Percentiles rank a stretch among this genome's conserved stretches.
Evolutionary conservation across 2,888 invertebrate species (phyloP).

Genomic region (Andrena trimmerana): DNA sequence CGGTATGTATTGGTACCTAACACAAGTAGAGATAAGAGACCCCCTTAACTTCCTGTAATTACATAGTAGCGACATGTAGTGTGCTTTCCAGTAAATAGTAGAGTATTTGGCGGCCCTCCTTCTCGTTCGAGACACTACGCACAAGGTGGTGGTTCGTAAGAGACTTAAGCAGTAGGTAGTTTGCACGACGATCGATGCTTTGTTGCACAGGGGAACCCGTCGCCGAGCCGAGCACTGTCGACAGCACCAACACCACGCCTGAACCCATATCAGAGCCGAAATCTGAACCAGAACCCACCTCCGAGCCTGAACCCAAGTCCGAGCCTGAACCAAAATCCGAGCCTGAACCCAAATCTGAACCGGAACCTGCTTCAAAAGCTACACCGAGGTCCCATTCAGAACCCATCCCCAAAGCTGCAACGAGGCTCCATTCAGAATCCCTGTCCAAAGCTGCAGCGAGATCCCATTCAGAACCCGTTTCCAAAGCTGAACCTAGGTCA

Average conservation of each 20-base stretch:
- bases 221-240: slow-evolving; percentile 80
- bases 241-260: slow-evolving; percentile 81
- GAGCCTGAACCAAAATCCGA: slow-evolving; percentile 83
- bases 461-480: slow-evolving; percentile 75
- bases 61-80: slow-evolving; percentile 62
- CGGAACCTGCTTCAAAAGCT: slow-evolving; percentile 82
- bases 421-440: slow-evolving; percentile 79
- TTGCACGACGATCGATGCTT: slow-evolving; percentile 83
- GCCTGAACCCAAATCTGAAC: slow-evolving; percentile 84
- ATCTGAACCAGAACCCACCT: slow-evolving; percentile 83
- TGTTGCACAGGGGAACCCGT: slow-evolving; percentile 84
- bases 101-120: slow-evolving; percentile 46
- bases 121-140: slow-evolving; percentile 71
- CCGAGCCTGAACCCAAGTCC: slow-evolving; percentile 80
- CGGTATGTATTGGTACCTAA: slow-evolving; percentile 59
- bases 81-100: slow-evolving; percentile 55
- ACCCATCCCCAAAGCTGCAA: slow-evolving; percentile 82
- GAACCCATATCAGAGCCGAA: slow-evolving; percentile 80
- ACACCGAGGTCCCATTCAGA: slow-evolving; percentile 82
- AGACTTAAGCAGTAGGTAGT: slow-evolving; percentile 73
- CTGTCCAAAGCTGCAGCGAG: slow-evolving; percentile 67
- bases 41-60: slow-evolving; percentile 52
- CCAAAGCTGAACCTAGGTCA: slow-evolving; percentile 74
- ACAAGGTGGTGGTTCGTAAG: slow-evolving; percentile 78
- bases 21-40: slow-evolving; percentile 9